Evolutionary conservation across 2,113 vertebrate species (phyloP).

Genomic region (Oncorhynchus gorbuscha): DNA sequence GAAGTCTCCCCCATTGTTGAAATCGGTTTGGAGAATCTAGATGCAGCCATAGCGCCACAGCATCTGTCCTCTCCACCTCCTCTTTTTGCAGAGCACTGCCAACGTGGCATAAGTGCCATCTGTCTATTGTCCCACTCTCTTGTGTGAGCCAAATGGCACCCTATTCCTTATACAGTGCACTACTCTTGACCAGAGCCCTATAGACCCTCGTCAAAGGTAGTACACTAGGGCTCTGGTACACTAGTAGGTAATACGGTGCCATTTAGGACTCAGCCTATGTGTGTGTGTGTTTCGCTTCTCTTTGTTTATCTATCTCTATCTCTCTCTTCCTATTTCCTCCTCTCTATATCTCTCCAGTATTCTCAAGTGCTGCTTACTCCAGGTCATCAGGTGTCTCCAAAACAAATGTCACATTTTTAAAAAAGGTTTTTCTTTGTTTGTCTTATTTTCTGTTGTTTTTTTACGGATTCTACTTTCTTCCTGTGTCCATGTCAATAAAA

Average conservation of each 20-base stretch:
- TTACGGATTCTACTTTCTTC: constrained; percentile 3
- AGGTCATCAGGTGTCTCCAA: constrained; percentile 48
- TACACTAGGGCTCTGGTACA: too few relatives aligned
- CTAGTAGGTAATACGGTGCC: background rate
- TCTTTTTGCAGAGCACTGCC: constrained; percentile 51
- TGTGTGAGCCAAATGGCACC: background rate
- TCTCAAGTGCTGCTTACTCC: constrained; percentile 68
- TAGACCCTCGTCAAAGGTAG: too few relatives aligned
- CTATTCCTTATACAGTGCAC: background rate
- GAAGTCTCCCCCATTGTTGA: too few relatives aligned
- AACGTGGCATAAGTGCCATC: constrained; percentile 59
- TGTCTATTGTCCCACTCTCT: constrained; percentile 29
- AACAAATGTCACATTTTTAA: constrained; percentile 32
- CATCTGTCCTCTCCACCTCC: background rate
- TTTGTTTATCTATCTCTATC: constrained; percentile 15
- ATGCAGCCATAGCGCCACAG: too few relatives aligned
- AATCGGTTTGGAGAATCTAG: too few relatives aligned
- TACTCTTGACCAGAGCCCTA: background rate
- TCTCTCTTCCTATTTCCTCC: constrained; percentile 28
- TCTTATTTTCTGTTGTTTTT: too few relatives aligned
- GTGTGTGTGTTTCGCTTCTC: background rate
- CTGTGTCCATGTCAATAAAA: too few relatives aligned
- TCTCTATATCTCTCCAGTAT: constrained; percentile 49
- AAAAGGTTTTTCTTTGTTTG: constrained; percentile 37
- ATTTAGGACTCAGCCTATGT: background rate